phyloP scores from a whole-genome alignment of 2,797 vertebrate genomes.

The Pitangus sulphuratus region DNA sequence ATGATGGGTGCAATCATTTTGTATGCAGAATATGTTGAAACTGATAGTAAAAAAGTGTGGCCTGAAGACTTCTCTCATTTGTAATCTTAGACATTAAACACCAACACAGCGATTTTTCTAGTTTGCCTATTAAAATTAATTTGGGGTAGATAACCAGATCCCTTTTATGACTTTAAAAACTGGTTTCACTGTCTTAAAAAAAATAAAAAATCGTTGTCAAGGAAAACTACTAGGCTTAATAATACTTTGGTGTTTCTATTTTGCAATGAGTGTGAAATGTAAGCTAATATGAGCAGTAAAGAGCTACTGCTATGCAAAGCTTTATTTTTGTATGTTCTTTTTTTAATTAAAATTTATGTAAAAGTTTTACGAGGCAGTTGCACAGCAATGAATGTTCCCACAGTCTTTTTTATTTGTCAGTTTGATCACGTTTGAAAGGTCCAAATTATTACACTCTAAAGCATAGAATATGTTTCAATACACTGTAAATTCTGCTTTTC shows the following conservation, averaged over 20 bases:
- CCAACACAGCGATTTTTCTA: neutral
- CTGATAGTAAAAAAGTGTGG: neutral
- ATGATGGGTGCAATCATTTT: neutral
- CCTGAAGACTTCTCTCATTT: neutral
- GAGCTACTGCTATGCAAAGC: neutral
- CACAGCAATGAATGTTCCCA: neutral
- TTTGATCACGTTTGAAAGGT: slow-evolving; percentile 10
- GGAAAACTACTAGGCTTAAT: neutral
- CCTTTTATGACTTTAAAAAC: neutral
- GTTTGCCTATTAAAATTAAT: neutral
- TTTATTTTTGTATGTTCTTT: neutral
- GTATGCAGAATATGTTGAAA: neutral
- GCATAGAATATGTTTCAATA: neutral
- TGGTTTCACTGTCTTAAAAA: neutral
- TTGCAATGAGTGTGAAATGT: neutral
- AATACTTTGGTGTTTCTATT: neutral
- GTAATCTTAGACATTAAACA: neutral
- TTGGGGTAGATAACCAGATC: neutral
- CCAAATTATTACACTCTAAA: neutral
- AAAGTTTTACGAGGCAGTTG: neutral
- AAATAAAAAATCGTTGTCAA: neutral
- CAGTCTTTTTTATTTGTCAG: neutral
- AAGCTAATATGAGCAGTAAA: neutral
- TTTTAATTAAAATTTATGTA: neutral
- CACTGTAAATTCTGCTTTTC: neutral